Percentiles rank a stretch among this genome's conserved stretches.
Evolutionary conservation across 2,797 vertebrate species (phyloP).

Genomic region (Anguilla marmorata): DNA sequence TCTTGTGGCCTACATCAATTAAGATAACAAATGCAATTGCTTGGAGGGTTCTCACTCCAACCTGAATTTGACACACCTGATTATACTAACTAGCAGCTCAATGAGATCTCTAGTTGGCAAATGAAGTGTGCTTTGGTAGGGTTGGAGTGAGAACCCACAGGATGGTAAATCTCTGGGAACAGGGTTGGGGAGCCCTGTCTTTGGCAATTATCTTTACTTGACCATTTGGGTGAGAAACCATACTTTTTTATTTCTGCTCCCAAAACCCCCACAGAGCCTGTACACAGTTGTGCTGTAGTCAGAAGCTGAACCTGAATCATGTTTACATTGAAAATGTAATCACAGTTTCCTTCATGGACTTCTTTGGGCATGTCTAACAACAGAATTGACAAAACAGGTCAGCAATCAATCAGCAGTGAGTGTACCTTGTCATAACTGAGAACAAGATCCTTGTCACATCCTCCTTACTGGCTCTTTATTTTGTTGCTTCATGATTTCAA

Average conservation of each 20-base stretch:
- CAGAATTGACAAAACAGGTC: slow-evolving; percentile 11
- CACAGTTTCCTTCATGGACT: not conserved
- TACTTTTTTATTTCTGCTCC: not conserved
- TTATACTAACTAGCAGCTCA: not conserved
- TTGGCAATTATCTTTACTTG: not conserved
- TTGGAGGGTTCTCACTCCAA: not conserved
- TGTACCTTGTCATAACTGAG: not conserved
- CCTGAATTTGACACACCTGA: not conserved
- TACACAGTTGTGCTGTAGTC: not conserved
- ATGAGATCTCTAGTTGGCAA: no score
- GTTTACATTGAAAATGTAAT: slow-evolving; percentile 17
- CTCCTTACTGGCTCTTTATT: slow-evolving; percentile 13
- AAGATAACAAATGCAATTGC: not conserved
- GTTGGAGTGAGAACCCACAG: no score
- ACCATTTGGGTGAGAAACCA: not conserved
- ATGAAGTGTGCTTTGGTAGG: no score
- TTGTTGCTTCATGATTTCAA: not conserved
- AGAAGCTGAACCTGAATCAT: not conserved
- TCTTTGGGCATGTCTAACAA: slow-evolving; percentile 1
- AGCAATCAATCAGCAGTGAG: not conserved
- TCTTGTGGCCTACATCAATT: not conserved
- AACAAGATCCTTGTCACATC: not conserved
- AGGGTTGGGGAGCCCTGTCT: not conserved
- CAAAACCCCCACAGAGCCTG: not conserved
- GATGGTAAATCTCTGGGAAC: no score